Percentiles rank a stretch among this genome's conserved stretches.
Evolutionary conservation across 2,888 invertebrate species (phyloP).

Genomic region (Neoscelio sp.): DNA sequence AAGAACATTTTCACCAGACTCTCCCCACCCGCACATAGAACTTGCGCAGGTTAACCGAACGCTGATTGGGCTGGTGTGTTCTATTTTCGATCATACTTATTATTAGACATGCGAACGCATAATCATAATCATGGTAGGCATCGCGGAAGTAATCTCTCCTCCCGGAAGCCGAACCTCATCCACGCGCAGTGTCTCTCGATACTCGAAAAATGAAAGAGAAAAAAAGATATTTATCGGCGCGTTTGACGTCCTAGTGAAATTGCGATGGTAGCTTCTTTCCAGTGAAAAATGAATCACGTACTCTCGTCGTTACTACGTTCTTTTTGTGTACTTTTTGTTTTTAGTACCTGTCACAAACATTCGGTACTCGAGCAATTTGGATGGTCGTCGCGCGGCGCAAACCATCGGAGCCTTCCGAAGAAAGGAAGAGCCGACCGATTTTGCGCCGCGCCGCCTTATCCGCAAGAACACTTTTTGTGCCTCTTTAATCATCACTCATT

Average conservation of each 20-base stretch:
- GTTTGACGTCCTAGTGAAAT: slow-evolving; percentile 5
- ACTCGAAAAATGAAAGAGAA: slow-evolving; percentile 1
- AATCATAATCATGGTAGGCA: slow-evolving; percentile 37
- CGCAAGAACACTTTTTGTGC: background rate
- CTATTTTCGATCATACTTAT: too few species aligned
- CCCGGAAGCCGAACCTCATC: slow-evolving; percentile 8
- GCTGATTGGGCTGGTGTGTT: too few species aligned
- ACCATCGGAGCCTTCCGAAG: too few species aligned
- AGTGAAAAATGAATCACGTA: slow-evolving; percentile 59
- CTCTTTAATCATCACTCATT: slow-evolving; percentile 37
- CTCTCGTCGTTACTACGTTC: slow-evolving; percentile 64
- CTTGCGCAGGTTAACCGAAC: too few species aligned
- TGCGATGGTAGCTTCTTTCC: slow-evolving; percentile 28
- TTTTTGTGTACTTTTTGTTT: slow-evolving; percentile 44
- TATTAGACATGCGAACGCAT: background rate
- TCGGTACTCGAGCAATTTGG: slow-evolving; percentile 31
- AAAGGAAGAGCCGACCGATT: too few species aligned
- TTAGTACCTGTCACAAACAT: slow-evolving; percentile 36
- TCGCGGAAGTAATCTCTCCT: slow-evolving; percentile 25
- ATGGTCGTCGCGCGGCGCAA: too few species aligned
- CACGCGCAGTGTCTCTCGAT: slow-evolving; percentile 60
- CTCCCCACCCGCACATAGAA: too few species aligned
- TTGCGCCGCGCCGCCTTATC: too few species aligned
- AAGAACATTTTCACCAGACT: too few species aligned
- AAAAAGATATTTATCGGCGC: slow-evolving; percentile 1